phyloP scores from a whole-genome alignment of 2,113 vertebrate species.

The Dromiciops gliroides region DNA sequence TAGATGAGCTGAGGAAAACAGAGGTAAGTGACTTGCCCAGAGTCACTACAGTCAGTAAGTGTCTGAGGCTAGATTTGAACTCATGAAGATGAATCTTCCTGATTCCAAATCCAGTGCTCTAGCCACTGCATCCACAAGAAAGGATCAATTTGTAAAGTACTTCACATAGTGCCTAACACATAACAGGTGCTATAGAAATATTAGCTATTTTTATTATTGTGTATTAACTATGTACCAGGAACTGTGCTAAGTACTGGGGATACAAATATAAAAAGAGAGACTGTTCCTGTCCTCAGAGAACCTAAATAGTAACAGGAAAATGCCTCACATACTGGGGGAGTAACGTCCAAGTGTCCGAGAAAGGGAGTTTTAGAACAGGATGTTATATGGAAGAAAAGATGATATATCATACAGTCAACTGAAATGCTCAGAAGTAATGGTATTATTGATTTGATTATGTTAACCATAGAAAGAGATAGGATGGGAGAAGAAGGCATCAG shows the following conservation, averaged over 20 bases:
- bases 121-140: neutral
- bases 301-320: neutral
- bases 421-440: neutral
- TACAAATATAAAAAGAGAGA: neutral
- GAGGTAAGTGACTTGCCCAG: too few species aligned
- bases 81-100: too few species aligned
- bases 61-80: too few species aligned
- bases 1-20: too few species aligned
- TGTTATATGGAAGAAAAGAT: neutral
- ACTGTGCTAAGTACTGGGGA: neutral
- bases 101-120: too few species aligned
- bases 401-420: neutral
- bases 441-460: neutral
- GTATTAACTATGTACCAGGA: neutral
- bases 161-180: neutral
- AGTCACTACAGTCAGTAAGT: too few species aligned
- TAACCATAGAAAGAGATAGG: neutral
- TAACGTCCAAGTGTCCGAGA: neutral
- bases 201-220: neutral
- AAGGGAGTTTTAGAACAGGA: neutral
- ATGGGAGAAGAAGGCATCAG: neutral
- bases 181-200: neutral
- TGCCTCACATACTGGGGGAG: neutral
- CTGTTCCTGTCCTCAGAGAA: neutral
- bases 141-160: neutral